Percentiles rank a stretch among this genome's conserved stretches.
Conservation (phyloP, 2,113 vertebrate genomes). For the Podocnemis expansa region DNA sequence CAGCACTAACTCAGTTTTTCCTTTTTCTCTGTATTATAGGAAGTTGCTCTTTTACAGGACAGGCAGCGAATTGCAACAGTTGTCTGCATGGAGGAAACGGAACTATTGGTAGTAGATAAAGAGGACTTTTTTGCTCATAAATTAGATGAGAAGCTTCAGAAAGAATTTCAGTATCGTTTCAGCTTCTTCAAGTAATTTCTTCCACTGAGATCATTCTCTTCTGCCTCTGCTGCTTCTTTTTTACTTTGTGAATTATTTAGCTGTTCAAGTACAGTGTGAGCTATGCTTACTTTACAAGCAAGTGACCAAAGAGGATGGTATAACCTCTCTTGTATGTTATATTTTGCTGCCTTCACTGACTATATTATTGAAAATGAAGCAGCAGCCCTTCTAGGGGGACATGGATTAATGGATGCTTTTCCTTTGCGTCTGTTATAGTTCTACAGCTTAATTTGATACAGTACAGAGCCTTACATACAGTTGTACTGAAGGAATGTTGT, state of each 20-base stretch:
- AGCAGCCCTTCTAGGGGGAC: not conserved
- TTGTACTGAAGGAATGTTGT: not conserved
- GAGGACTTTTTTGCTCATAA: slow-evolving; percentile 70
- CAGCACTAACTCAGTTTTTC: not conserved
- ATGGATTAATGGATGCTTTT: not conserved
- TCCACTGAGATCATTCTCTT: not conserved
- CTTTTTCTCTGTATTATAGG: slow-evolving; percentile 14
- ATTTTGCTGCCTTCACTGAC: not conserved
- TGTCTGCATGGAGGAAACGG: slow-evolving; percentile 75
- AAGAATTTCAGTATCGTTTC: slow-evolving; percentile 54
- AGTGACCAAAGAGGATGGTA: not conserved
- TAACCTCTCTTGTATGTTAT: not conserved
- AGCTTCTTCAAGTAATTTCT: slow-evolving; percentile 70
- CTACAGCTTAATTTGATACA: not conserved
- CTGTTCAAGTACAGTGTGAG: not conserved
- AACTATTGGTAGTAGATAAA: slow-evolving; percentile 75
- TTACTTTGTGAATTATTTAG: not conserved
- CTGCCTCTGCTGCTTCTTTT: not conserved
- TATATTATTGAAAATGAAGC: not conserved
- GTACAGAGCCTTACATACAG: not conserved
- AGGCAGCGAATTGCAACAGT: slow-evolving; percentile 53
- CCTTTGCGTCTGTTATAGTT: not conserved
- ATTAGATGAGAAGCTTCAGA: slow-evolving; percentile 66
- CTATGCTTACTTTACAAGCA: not conserved
- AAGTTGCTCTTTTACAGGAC: slow-evolving; percentile 65